Evolutionary conservation across 1,140 invertebrate genomes (phyloP).

Genomic region (Pachypsylla venusta): DNA sequence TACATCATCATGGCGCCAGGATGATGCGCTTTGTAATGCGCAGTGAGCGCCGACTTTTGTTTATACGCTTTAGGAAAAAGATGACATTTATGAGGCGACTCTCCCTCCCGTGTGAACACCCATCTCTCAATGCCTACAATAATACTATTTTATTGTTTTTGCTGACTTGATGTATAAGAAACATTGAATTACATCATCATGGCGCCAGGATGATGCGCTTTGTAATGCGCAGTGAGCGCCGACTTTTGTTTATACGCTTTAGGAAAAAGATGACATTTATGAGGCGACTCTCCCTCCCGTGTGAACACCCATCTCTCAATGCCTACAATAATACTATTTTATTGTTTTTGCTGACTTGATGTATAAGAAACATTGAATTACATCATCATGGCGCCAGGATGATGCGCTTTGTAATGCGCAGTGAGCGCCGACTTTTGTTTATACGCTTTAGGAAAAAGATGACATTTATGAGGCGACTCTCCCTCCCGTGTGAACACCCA

Average conservation of each 20-base stretch:
- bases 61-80: constrained; percentile 84
- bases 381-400: no score
- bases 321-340: no score
- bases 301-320: no score
- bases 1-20: no score
- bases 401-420: not conserved
- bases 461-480: constrained; percentile 83
- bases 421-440: constrained; percentile 49
- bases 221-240: not conserved
- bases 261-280: constrained; percentile 80
- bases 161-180: no score
- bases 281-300: constrained; percentile 83
- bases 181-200: no score
- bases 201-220: not conserved
- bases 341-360: no score
- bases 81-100: constrained; percentile 84
- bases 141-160: no score
- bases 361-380: no score
- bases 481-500: no score
- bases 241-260: constrained; percentile 75
- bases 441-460: constrained; percentile 80
- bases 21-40: not conserved
- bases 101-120: no score
- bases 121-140: no score
- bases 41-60: constrained; percentile 39